Base-by-base conservation (phyloP, 2,888 invertebrate genomes). In the Andrena camellia region DNA sequence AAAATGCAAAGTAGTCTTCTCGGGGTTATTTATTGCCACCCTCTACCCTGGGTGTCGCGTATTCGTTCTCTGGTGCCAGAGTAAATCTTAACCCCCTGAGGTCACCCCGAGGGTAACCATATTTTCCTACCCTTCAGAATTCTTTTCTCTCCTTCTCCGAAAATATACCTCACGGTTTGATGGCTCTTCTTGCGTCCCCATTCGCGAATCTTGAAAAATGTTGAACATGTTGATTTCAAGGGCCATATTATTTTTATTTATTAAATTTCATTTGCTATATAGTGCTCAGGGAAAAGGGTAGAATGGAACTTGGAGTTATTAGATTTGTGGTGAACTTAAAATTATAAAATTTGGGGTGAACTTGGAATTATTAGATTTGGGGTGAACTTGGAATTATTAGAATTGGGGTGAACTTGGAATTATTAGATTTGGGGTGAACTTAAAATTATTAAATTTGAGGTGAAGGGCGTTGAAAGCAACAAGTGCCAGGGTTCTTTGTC, bases 401-500 rank as follows among this genome's bases (percentile, higher is more conserved):
- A 42, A 13, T 13, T 13, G 13, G 0, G 31, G 10, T 10, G 10
- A 10, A 35, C 35, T 42, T 42, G 3, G 76, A 84, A 72, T 85
- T 84, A 83, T 83, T 78, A 76, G 74, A 64, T 73, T 62, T 68
- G 35, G 42, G 70, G 69, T 75, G 83, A 86, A 10, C 10, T 35
- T 10, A 2, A 3, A 10, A 35, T 35, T 2, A 35, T 35, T 10
- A 35, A 2, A 35, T 35, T 10, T 0, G 10, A 86, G 75, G 79
- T 79, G 81, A 83, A 85, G 81, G 87, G 86, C 87, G 88, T 86
- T 83, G 88, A 87, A 89, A 86, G 91, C 91, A 92, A 92, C 92
- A 92, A 92, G 91, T 91, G 91, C 81, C 89, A 91, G 90, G 90
- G 88, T 89, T 90, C 88, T 88, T 91, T 90, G 89, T 90, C 90